Percentiles rank a stretch among this genome's conserved stretches.
phyloP scores from a whole-genome alignment of 2,797 vertebrate species.

The Hemitrygon akajei region DNA sequence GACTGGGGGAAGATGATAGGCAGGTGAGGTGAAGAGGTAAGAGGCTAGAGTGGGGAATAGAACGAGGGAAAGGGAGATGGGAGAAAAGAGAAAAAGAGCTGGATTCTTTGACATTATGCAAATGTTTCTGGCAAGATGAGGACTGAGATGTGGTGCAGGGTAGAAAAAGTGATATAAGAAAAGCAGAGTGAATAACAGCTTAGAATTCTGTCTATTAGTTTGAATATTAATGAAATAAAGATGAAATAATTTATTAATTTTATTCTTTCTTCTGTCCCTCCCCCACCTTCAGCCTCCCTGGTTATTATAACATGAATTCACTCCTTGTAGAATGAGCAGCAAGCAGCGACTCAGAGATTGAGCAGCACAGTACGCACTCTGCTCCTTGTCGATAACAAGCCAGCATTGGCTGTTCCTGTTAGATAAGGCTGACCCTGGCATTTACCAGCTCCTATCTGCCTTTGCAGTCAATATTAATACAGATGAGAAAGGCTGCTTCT shows the following conservation, averaged over 20 bases:
- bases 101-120: not conserved
- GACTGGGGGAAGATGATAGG: too few species aligned
- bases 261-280: not conserved
- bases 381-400: not conserved
- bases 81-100: not conserved
- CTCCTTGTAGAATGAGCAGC: not conserved
- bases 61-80: not conserved
- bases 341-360: not conserved
- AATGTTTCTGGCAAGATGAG: not conserved
- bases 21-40: too few species aligned
- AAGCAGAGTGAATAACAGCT: not conserved
- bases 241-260: not conserved
- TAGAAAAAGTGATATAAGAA: not conserved
- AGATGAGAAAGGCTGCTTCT: not conserved
- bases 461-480: conserved; percentile 10
- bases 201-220: not conserved
- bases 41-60: too few species aligned
- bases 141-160: too few species aligned
- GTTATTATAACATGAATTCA: not conserved
- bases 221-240: not conserved
- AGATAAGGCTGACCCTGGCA: not conserved
- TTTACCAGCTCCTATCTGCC: not conserved
- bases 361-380: not conserved
- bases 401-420: not conserved
- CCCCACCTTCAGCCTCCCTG: not conserved